Percentiles rank a stretch among this genome's conserved stretches.
phyloP scores from a whole-genome alignment of 2,797 vertebrate species.

The Bradypodion ventrale region DNA sequence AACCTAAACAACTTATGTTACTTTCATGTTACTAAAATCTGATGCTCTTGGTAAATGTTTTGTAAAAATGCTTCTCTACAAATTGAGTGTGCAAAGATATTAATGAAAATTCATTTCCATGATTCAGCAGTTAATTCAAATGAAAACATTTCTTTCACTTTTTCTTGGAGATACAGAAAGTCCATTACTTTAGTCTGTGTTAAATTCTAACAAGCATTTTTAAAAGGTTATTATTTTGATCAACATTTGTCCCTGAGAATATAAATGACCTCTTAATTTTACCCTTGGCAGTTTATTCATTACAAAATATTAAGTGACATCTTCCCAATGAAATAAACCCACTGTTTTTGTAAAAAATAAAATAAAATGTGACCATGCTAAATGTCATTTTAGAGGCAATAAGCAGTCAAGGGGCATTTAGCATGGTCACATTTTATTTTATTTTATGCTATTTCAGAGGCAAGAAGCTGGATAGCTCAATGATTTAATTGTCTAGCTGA shows the following conservation, averaged over 20 bases:
- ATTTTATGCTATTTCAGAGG: too few species aligned
- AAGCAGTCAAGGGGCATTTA: background rate
- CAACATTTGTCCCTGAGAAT: background rate
- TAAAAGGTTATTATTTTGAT: conserved; percentile 16
- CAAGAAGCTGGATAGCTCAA: too few species aligned
- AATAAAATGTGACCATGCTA: background rate
- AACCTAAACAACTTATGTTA: background rate
- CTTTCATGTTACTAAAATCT: background rate
- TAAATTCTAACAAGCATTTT: conserved; percentile 6
- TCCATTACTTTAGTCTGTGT: background rate
- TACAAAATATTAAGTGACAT: background rate
- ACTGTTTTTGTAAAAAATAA: background rate
- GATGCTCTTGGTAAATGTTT: background rate
- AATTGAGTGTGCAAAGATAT: background rate
- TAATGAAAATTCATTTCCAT: background rate
- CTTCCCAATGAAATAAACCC: conserved; percentile 8
- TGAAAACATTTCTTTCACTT: background rate
- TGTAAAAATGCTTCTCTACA: background rate
- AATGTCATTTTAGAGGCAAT: background rate
- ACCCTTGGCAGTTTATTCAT: background rate
- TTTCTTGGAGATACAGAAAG: background rate
- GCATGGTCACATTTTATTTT: background rate
- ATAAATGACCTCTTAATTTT: background rate
- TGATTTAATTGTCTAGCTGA: too few species aligned
- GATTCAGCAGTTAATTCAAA: background rate